phyloP scores from a whole-genome alignment of 2,888 invertebrate genomes.

The Lasioglossum figueresi region DNA sequence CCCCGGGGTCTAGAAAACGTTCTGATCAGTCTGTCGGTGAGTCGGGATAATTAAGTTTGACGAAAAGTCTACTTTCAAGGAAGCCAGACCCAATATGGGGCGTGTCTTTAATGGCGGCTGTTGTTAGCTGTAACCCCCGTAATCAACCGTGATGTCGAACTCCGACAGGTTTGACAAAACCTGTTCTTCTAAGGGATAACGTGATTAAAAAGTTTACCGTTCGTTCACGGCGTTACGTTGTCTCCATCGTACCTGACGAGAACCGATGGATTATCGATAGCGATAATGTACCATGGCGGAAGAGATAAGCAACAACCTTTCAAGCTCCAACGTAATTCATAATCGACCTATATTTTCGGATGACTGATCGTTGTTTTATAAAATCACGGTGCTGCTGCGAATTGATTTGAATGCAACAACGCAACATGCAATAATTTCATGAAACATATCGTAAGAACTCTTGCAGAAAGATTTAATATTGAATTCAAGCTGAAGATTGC shows the following conservation, averaged over 20 bases:
- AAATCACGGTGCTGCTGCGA: not conserved
- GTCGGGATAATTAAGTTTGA: slow-evolving; percentile 73
- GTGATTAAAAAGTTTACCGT: slow-evolving; percentile 67
- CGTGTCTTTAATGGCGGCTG: slow-evolving; percentile 65
- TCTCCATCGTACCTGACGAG: not conserved
- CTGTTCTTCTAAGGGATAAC: slow-evolving; percentile 66
- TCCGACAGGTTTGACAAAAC: slow-evolving; percentile 70
- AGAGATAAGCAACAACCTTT: slow-evolving; percentile 5
- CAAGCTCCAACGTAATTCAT: not conserved
- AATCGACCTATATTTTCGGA: slow-evolving; percentile 4
- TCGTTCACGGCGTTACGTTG: slow-evolving; percentile 41
- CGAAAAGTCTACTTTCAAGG: slow-evolving; percentile 70
- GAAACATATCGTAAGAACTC: not conserved
- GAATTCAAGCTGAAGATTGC: too few relatives aligned
- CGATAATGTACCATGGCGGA: not conserved
- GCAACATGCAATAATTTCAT: not conserved
- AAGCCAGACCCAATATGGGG: slow-evolving; percentile 46
- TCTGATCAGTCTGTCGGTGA: slow-evolving; percentile 71
- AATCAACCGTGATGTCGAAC: slow-evolving; percentile 67
- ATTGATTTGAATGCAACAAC: not conserved
- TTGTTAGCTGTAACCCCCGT: slow-evolving; percentile 64
- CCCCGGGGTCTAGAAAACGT: slow-evolving; percentile 45
- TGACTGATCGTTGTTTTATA: not conserved
- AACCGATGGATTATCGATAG: slow-evolving; percentile 16
- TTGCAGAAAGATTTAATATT: not conserved